A percentile compares a stretch with the other conserved stretches of the same genome.
Conservation (phyloP, 2,797 vertebrate species). For the Glyptemys insculpta region DNA sequence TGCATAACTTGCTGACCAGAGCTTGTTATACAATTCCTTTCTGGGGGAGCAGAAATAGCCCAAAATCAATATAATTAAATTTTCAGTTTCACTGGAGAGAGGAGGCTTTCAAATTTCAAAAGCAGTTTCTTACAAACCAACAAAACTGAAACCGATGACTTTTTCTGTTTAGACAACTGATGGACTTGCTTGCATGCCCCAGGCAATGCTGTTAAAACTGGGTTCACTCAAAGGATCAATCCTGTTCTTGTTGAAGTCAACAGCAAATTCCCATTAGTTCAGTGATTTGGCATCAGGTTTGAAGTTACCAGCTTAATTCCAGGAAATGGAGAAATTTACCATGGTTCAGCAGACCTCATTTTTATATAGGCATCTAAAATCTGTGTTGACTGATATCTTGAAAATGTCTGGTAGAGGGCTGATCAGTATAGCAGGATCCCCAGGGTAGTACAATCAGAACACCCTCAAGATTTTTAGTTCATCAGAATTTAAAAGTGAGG, state of each 20-base stretch:
- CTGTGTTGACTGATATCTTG: neutral
- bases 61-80: neutral
- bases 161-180: neutral
- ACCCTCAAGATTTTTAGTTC: neutral
- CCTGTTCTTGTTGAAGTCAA: neutral
- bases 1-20: neutral
- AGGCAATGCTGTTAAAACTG: neutral
- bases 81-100: neutral
- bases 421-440: neutral
- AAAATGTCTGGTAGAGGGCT: neutral
- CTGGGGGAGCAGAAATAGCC: neutral
- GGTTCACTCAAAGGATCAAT: neutral
- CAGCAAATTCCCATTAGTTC: fast-evolving
- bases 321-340: neutral
- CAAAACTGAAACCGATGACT: neutral
- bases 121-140: neutral
- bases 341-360: neutral
- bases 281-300: neutral
- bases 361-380: neutral
- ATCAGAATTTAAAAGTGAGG: neutral
- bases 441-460: neutral
- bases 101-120: neutral
- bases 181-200: neutral
- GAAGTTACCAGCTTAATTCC: neutral
- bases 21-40: neutral